Conservation (phyloP, 1,140 invertebrate species). For the Panagrolaimus sp. region DNA sequence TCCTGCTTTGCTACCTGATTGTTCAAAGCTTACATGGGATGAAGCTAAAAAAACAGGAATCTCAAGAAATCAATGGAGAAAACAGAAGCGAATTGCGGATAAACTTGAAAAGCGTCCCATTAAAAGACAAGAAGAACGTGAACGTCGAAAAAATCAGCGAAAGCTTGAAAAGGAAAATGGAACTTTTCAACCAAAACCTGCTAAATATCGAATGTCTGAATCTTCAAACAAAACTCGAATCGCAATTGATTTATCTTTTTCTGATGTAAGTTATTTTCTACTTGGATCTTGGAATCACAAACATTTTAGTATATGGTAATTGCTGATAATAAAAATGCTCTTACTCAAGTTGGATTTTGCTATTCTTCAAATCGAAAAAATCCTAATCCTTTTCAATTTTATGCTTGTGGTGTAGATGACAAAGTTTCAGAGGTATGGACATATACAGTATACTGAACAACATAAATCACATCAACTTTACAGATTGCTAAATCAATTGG, state of each 20-base stretch:
- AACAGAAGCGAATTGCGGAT: not conserved
- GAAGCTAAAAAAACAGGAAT: not conserved
- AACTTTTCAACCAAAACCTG: not conserved
- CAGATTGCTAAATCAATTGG: slow-evolving; percentile 68
- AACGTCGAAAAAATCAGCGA: not conserved
- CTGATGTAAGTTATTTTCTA: slow-evolving; percentile 19
- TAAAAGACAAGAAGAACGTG: not conserved
- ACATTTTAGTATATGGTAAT: slow-evolving; percentile 47
- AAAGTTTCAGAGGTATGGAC: slow-evolving; percentile 66
- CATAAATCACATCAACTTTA: not conserved
- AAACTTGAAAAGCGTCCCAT: not conserved
- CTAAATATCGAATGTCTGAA: not conserved
- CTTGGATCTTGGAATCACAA: not conserved
- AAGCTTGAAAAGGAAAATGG: not conserved
- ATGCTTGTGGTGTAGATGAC: slow-evolving; percentile 76
- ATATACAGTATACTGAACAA: not conserved
- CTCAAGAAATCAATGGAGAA: not conserved
- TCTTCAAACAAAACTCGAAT: slow-evolving; percentile 54
- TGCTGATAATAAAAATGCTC: slow-evolving; percentile 77
- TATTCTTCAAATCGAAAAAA: slow-evolving; percentile 85
- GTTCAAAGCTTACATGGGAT: too few species aligned
- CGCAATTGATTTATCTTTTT: slow-evolving; percentile 18
- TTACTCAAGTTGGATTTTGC: slow-evolving; percentile 84
- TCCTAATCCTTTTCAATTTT: slow-evolving; percentile 75
- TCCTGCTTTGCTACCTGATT: too few species aligned